These are phyloP conservation scores for Dipodomys spectabilis DNA, from an alignment of 2,113 vertebrate species.

Conservation along the genomic window DNA sequence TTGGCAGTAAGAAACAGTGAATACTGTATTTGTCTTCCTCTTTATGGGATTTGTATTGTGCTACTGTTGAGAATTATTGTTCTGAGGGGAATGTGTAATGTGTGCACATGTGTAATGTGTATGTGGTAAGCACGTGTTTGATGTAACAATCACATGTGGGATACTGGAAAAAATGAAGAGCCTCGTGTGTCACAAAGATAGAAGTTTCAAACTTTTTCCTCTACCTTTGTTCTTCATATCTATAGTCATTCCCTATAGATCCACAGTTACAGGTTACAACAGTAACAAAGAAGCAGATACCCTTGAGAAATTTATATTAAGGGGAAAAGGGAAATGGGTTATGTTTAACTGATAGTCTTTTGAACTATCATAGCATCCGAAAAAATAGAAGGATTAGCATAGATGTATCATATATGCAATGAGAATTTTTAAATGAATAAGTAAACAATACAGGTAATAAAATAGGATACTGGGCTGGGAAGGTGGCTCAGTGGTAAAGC, in stretches of 20 bases:
- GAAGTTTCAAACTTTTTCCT: too few species aligned
- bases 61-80: background rate
- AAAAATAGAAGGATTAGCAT: background rate
- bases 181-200: fast-evolving
- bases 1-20: background rate
- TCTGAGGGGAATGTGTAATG: too few species aligned
- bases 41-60: background rate
- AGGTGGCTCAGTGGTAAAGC: too few species aligned
- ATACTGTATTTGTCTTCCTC: background rate
- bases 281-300: background rate
- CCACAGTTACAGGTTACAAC: background rate
- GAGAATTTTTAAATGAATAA: conserved; percentile 27
- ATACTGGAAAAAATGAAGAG: background rate
- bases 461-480: background rate
- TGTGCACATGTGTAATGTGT: background rate
- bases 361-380: background rate
- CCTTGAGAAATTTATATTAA: conserved; percentile 3
- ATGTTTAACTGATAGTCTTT: background rate
- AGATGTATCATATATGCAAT: background rate
- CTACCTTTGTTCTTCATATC: too few species aligned
- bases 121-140: background rate
- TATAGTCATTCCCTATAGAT: background rate
- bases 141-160: background rate
- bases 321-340: background rate
- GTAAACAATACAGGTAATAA: background rate